Evolutionary conservation across 2,113 vertebrate species (phyloP), one percentile per base, ranked within the genome.

Genomic region (Hyla sarda): DNA sequence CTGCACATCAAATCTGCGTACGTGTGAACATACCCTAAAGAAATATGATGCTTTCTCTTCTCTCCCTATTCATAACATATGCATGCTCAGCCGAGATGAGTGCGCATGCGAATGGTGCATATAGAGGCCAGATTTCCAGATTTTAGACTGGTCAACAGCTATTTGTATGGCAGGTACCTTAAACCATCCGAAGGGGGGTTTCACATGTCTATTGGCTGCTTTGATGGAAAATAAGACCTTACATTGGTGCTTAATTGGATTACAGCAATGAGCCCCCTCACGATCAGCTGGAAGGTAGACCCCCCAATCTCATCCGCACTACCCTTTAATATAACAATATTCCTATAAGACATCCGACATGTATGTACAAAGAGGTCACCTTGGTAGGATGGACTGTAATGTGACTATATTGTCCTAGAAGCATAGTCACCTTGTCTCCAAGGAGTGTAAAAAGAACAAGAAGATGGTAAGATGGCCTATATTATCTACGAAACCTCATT

Each of bases 401-500:
- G 62, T 67, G 62, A 67, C 28, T 4, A 17, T 67, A 32, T 30
- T 30, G 28, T 23, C 30, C 28, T 69, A 34, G 34, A 23, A 16
- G 19, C 16, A 2, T 23, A 41, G 67, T 41, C 17, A 41, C 67
- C 32, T 23, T 37, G 67, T 69, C 34, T 34, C 60, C 11, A 0
- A 78, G 48, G 45, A 2, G 13, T 28, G 13, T 25, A 47, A 47
- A 45, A 73, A 73, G 19, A 82, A 34, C 60, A 12, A n/a, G 23
- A 30, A 67, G 48, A 58, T 28, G 45, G 19, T 45, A 30, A 67
- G 48, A 58, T 28, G 45, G 19, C 58, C 30, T 32, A 50, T 77
- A 65, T 85, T 79, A 85, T 85, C 54, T 79, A 60, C 67, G 32
- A 34, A 60, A 25, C 60, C 67, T 79, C 17, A 79, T 79, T 85